These are phyloP conservation scores for Furcula furcula DNA, from an alignment of 2,888 invertebrate species.

Conservation along the genomic window DNA sequence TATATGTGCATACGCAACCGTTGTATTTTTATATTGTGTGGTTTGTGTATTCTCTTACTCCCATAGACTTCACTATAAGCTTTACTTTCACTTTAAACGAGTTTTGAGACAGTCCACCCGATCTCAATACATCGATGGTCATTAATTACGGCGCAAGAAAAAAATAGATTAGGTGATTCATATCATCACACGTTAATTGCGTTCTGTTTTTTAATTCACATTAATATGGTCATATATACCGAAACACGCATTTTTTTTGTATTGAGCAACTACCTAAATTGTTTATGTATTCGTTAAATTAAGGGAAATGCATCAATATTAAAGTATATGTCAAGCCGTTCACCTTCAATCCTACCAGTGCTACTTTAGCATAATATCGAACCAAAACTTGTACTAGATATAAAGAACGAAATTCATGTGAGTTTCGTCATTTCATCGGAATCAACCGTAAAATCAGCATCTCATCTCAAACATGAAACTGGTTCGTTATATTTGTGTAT, in stretches of 20 bases:
- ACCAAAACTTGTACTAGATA: constrained; percentile 33
- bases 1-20: too few species aligned
- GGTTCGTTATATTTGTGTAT: constrained; percentile 37
- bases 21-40: too few species aligned
- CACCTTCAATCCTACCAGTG: constrained; percentile 43
- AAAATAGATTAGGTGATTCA: too few species aligned
- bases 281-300: background rate
- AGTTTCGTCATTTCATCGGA: constrained; percentile 35
- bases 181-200: too few species aligned
- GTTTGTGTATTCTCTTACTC: too few species aligned
- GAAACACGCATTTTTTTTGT: background rate
- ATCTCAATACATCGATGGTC: too few species aligned
- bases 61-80: too few species aligned
- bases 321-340: constrained; percentile 33
- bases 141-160: too few species aligned
- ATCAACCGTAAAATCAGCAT: constrained; percentile 28
- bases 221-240: too few species aligned
- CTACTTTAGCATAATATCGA: constrained; percentile 20
- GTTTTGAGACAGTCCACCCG: too few species aligned
- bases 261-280: background rate
- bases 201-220: too few species aligned
- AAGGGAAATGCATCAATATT: constrained; percentile 12
- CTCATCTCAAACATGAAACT: constrained; percentile 43
- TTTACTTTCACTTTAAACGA: too few species aligned
- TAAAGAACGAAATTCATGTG: constrained; percentile 34